phyloP scores from a whole-genome alignment of 2,113 vertebrate species.

The Isurus oxyrinchus region DNA sequence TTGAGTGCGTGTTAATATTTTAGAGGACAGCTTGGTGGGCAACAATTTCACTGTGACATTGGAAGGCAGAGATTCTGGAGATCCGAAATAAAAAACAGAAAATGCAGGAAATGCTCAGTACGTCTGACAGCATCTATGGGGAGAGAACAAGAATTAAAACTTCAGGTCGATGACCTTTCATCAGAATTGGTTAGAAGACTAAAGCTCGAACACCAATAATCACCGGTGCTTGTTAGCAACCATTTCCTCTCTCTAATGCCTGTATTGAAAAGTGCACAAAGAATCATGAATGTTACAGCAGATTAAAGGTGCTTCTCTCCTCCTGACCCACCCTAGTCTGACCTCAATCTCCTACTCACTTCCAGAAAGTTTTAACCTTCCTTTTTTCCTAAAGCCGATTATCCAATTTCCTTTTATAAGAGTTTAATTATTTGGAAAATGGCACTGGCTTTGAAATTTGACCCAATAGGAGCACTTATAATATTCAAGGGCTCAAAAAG shows the following conservation, averaged over 20 bases:
- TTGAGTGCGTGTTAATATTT: background rate
- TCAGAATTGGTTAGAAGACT: background rate
- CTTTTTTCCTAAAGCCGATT: background rate
- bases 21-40: background rate
- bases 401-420: background rate
- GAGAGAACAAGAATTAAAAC: background rate
- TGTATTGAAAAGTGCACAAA: background rate
- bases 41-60: background rate
- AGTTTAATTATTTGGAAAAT: background rate
- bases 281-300: background rate
- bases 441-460: background rate
- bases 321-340: no score
- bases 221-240: background rate
- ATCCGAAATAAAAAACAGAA: no score
- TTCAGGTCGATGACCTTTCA: background rate
- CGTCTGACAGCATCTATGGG: no score
- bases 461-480: background rate
- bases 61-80: background rate
- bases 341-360: no score
- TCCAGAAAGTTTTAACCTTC: background rate
- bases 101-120: no score
- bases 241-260: background rate
- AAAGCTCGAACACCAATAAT: background rate
- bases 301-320: no score
- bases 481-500: background rate